These are phyloP conservation scores for Oenanthe melanoleuca DNA, from an alignment of 2,113 vertebrate genomes.

Conservation along the genomic window DNA sequence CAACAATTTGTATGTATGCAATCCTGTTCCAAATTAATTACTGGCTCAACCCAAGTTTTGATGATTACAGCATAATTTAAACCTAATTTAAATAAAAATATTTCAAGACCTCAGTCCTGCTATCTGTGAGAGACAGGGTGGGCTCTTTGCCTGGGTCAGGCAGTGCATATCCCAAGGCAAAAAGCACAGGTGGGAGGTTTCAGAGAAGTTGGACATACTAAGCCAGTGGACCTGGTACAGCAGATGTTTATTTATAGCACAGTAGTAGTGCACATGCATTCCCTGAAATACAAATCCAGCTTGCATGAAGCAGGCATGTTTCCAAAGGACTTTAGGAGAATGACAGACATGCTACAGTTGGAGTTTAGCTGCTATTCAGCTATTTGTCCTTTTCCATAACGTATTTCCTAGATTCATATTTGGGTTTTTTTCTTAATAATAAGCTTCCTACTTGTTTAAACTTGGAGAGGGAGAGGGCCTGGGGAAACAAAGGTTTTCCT, in stretches of 20 bases:
- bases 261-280: not conserved
- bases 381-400: not conserved
- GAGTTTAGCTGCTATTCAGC: not conserved
- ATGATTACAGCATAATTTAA: not conserved
- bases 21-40: not conserved
- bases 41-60: not conserved
- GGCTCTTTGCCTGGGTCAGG: not conserved
- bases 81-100: not conserved
- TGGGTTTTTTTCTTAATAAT: not conserved
- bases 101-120: not conserved
- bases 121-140: not conserved
- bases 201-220: not conserved
- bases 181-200: not conserved
- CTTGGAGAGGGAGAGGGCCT: not conserved
- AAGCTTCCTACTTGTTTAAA: not conserved
- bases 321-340: conserved; percentile 6
- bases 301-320: not conserved
- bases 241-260: not conserved
- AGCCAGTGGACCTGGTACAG: not conserved
- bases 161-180: not conserved
- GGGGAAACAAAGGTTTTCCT: not conserved
- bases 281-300: conserved; percentile 22
- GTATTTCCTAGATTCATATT: not conserved
- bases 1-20: not conserved
- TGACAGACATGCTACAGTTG: not conserved